phyloP scores from a whole-genome alignment of 2,797 vertebrate genomes.

The Sciurus carolinensis region DNA sequence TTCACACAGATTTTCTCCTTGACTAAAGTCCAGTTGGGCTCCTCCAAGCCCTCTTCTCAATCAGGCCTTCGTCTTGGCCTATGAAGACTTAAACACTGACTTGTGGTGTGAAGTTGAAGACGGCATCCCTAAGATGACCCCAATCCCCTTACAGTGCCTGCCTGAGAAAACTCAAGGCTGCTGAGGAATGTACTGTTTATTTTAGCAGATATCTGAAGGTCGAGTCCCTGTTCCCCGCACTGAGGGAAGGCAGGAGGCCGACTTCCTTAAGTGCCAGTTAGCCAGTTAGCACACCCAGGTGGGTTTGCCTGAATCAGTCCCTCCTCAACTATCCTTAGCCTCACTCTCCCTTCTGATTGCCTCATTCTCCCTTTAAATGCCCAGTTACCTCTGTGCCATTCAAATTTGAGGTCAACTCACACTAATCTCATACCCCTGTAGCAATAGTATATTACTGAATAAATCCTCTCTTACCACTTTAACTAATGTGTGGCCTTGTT shows the following conservation, averaged over 20 bases:
- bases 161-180: not conserved
- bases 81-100: not conserved
- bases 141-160: not conserved
- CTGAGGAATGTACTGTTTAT: not conserved
- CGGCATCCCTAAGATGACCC: too few relatives aligned
- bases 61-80: not conserved
- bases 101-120: not conserved
- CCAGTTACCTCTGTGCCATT: not conserved
- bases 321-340: not conserved
- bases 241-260: not conserved
- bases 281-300: not conserved
- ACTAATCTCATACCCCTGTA: not conserved
- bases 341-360: not conserved
- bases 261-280: not conserved
- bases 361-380: not conserved
- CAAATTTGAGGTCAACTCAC: not conserved
- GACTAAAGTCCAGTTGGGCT: not conserved
- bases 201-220: not conserved
- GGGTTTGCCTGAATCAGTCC: not conserved
- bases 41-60: not conserved
- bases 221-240: not conserved
- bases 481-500: not conserved
- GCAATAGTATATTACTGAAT: not conserved
- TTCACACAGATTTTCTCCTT: not conserved
- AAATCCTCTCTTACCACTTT: not conserved